Evolutionary conservation across 64 coral and sea anemone species (phyloP), one percentile per base, ranked within the genome.

Genomic region (Astreopora myriophthalma): DNA sequence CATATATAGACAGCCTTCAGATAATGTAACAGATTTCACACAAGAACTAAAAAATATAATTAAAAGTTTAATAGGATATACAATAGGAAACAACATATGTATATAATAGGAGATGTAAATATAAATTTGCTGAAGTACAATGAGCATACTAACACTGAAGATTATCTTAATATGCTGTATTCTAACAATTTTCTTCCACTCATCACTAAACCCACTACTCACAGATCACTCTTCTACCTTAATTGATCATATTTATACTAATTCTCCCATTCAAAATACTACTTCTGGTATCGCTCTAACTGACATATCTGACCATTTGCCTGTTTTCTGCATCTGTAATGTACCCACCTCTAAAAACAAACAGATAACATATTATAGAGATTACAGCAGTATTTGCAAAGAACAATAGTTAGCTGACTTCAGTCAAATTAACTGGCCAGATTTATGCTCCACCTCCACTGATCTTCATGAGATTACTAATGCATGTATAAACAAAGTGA

Each of bases 201-300:
- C 58, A 62, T 62, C 16, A 62, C 58, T 20, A 62, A 62, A 62
- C 58, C 58, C 58, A 42, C 39, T 42, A 42, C 71, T 85, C 33
- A 92, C 90, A 31, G 6, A 73, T 28, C 81, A 92, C 29, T 58
- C 90, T 27, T 22, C n/a, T 2, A 92, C 79, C 19, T 34, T 93
- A 62, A 93, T 93, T 66, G 88, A 90, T 81, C 88, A 80, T 48
- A 90, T 90, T 37, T 90, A 90, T 71, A 90, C 88, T 3, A 90
- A 90, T 70, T 33, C 37, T 51, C 52, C 88, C 11, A 24, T 69
- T 36, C 79, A 90, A 48, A 38, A 51, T 12, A 28, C 77, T 34
- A 68, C n/a, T 16, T 88, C 92, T 34, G 92, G 84, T 9, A 87
- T 93, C 4, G 58, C 28, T 69, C 30, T 79, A 11, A 38, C 34